Percentiles rank a stretch among this genome's conserved stretches.
Evolutionary conservation across 2,113 vertebrate genomes (phyloP).

Genomic region (Anas platyrhynchos): DNA sequence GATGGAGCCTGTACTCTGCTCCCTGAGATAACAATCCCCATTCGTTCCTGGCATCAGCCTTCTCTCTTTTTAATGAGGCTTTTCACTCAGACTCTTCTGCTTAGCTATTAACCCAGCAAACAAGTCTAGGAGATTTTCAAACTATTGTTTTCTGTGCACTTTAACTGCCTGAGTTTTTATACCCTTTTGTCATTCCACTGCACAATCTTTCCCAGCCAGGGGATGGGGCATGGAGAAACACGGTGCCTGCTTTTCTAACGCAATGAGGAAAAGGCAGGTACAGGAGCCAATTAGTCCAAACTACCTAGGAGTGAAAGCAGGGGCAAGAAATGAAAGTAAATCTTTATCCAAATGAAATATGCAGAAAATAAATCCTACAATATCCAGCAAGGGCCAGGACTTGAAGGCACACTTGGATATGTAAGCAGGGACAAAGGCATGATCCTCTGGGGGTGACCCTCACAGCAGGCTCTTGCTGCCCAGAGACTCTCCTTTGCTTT

Average conservation of each 20-base stretch:
- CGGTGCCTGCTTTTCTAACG: background rate
- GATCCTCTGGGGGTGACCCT: background rate
- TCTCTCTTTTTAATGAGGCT: slow-evolving; percentile 56
- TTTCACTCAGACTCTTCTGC: slow-evolving; percentile 43
- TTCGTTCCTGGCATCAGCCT: slow-evolving; percentile 25
- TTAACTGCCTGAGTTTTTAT: slow-evolving; percentile 32
- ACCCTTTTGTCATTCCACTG: slow-evolving; percentile 14
- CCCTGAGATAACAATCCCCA: background rate
- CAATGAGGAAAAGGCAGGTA: background rate
- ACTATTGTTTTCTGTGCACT: slow-evolving; percentile 17
- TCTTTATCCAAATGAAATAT: background rate
- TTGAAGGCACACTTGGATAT: background rate
- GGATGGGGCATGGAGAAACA: background rate
- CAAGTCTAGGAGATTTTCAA: slow-evolving; percentile 38
- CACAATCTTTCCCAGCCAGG: background rate
- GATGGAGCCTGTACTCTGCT: background rate
- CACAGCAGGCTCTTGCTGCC: background rate
- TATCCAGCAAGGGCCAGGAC: background rate
- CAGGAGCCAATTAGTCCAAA: slow-evolving; percentile 24
- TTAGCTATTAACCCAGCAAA: slow-evolving; percentile 57
- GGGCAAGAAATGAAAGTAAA: background rate
- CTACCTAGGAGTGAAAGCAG: slow-evolving; percentile 3
- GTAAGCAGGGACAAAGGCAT: background rate
- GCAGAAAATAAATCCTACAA: background rate
- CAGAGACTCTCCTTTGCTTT: background rate